A percentile compares a stretch with the other conserved stretches of the same genome.
Conservation (phyloP, 2,888 invertebrate species). For the Miltochrista miniata region DNA sequence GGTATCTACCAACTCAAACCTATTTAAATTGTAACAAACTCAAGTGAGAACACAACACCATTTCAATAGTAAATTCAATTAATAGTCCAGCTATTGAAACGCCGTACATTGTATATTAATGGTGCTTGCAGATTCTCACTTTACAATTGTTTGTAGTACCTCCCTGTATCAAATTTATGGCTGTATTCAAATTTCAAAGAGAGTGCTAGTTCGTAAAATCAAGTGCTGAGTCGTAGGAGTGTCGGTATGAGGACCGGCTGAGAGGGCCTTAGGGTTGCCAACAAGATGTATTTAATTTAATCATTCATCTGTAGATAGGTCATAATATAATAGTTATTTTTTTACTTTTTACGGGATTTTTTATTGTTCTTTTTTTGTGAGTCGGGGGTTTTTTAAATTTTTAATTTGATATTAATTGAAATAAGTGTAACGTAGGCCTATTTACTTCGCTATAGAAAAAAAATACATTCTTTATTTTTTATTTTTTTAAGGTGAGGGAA, state of each 20-base stretch:
- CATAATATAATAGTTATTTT: too few species aligned
- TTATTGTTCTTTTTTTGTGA: too few species aligned
- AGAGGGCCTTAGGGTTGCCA: constrained; percentile 18
- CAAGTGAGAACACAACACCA: not conserved
- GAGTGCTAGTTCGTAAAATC: constrained; percentile 39
- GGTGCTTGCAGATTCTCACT: constrained; percentile 17
- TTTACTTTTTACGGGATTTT: too few species aligned
- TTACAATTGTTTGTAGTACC: constrained; percentile 24
- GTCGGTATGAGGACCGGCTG: constrained; percentile 8
- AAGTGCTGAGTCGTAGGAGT: constrained; percentile 31
- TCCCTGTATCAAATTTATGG: constrained; percentile 20
- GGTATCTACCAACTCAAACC: too few species aligned
- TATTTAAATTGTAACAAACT: too few species aligned
- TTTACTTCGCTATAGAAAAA: too few species aligned
- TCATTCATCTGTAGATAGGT: too few species aligned
- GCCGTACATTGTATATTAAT: constrained; percentile 2
- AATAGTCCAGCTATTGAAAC: not conserved
- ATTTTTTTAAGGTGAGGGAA: too few species aligned
- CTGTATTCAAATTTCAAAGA: constrained; percentile 18
- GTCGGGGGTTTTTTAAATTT: too few species aligned
- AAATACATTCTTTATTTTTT: too few species aligned
- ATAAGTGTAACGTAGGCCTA: too few species aligned
- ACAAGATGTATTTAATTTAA: constrained; percentile 2
- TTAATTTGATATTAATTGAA: too few species aligned
- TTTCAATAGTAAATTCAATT: not conserved